Base-by-base conservation (phyloP, 2,113 vertebrate species). In the Pollachius pollachius region DNA sequence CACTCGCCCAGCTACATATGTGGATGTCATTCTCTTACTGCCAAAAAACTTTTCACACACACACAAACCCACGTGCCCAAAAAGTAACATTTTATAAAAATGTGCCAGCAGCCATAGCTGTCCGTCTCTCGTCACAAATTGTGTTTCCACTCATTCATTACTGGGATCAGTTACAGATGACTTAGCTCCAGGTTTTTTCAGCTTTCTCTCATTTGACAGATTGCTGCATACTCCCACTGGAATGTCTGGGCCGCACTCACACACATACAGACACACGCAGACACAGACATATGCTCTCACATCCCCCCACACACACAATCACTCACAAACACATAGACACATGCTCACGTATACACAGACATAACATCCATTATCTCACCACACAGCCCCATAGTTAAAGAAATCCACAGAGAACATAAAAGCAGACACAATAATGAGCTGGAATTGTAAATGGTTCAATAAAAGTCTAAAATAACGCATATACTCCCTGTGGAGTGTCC, bases 131-230 rank as follows among this genome's bases (percentile, higher is more conserved):
- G 41, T 11, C 5, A 41, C 5, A 6, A 41, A 61, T 64, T 9
- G 64, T 63, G 15, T 70, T 70, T 75, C 58, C 64, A 75, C 15
- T 66, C 63, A 34, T 62, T 70, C 61, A 75, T 65, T 62, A 61
- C 41, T 30, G 37, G 61, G 30, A 74, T 65, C n/a, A 61, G 63
- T 57, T 69, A 69, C 73, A 70, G 62, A 74, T 74, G 72, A 27
- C 34, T 27, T 67, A n/a, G 27, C 64, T 62, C 12, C 41, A 48
- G 18, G 5, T n/a, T 11, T 9, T n/a, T 11, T 13, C 41, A 37
- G 21, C 15, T 5, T 18, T 60, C 59, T 37, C 13, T 15, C 25
- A 15, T 30, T 11, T 67, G 52, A 68, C n/a, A 18, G 56, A 60
- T 60, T 60, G 56, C 54, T 68, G 54, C 67, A 59, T 19, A 25